A percentile compares a stretch with the other conserved stretches of the same genome.
Evolutionary conservation across 2,797 vertebrate species (phyloP).

Genomic region (Sebastes steindachneri): DNA sequence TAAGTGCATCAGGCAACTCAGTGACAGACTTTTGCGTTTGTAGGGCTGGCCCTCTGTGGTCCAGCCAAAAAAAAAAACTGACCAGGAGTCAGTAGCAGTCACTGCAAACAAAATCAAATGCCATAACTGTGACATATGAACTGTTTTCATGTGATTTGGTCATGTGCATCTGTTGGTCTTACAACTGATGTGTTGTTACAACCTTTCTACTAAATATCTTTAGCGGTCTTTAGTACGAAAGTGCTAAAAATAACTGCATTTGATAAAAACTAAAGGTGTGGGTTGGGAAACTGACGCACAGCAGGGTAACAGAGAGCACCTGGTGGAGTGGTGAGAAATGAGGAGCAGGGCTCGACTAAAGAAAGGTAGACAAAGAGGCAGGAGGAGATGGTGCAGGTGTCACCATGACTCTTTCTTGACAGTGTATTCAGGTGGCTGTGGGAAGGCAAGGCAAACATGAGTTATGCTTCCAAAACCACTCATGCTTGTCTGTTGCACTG

Average conservation of each 20-base stretch:
- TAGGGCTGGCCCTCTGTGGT: no score
- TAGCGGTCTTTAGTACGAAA: no score
- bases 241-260: neutral
- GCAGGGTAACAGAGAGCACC: neutral
- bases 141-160: neutral
- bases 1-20: no score
- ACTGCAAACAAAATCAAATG: neutral
- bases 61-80: no score
- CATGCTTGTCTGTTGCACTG: neutral
- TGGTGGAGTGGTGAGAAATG: neutral
- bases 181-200: neutral
- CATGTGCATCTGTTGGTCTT: neutral
- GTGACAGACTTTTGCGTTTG: no score
- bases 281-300: neutral
- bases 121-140: neutral
- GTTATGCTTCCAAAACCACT: neutral
- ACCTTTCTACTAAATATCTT: no score
- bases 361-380: neutral
- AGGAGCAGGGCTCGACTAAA: neutral
- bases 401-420: neutral
- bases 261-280: neutral
- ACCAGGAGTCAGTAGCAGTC: no score
- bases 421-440: neutral
- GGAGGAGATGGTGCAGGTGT: neutral
- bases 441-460: neutral